Percentiles rank a stretch among this genome's conserved stretches.
Conservation (phyloP, 2,888 invertebrate species). For the Perithous albicinctus region DNA sequence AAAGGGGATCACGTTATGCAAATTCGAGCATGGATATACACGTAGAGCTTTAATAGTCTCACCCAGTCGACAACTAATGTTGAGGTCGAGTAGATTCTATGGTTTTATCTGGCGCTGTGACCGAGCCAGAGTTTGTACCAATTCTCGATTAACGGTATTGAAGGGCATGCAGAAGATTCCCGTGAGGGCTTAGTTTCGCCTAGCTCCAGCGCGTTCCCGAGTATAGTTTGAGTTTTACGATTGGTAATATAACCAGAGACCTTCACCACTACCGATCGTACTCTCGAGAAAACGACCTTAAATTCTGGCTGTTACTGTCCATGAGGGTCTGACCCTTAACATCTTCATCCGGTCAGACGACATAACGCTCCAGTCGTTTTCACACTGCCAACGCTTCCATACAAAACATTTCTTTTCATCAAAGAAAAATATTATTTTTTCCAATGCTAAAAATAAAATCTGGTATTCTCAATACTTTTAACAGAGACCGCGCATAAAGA, state of each 20-base stretch:
- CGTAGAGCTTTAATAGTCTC: neutral
- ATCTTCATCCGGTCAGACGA: constrained; percentile 38
- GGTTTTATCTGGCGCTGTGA: neutral
- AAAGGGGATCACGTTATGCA: constrained; percentile 50
- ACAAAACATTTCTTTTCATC: no score
- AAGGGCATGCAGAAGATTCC: constrained; percentile 37
- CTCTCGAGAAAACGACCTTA: constrained; percentile 38
- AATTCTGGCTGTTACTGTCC: constrained; percentile 35
- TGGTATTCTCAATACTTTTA: no score
- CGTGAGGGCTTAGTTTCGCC: constrained; percentile 16
- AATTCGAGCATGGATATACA: constrained; percentile 37
- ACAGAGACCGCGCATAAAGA: no score
- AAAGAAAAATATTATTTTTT: no score
- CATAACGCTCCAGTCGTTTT: constrained; percentile 13
- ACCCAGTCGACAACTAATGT: neutral
- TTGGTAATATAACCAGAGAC: constrained; percentile 37
- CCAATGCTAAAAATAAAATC: no score
- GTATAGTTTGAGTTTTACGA: constrained; percentile 48
- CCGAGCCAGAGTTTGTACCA: constrained; percentile 10
- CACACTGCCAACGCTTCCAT: neutral
- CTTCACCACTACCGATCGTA: constrained; percentile 31
- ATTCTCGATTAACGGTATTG: constrained; percentile 33
- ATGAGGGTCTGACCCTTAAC: constrained; percentile 56
- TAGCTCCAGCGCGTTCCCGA: constrained; percentile 15
- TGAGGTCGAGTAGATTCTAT: neutral